Percentiles rank a stretch among this genome's conserved stretches.
phyloP scores from a whole-genome alignment of 2,113 vertebrate species.

The Strix uralensis region DNA sequence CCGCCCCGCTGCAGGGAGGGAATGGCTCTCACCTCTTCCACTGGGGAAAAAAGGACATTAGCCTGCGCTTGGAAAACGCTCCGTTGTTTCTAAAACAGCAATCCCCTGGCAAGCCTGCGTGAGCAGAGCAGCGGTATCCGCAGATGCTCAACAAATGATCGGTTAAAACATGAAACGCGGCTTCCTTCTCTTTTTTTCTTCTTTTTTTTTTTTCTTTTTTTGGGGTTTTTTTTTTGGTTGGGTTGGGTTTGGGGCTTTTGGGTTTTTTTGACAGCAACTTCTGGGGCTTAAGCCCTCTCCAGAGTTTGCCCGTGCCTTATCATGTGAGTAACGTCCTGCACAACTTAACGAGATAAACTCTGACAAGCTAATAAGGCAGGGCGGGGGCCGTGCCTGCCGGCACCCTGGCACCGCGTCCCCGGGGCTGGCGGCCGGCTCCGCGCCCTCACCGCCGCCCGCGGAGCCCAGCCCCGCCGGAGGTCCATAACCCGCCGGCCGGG shows the following conservation, averaged over 20 bases:
- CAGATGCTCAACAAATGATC: constrained; percentile 33
- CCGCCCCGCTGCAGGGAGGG: not conserved
- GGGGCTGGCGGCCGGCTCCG: not conserved
- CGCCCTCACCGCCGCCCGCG: not conserved
- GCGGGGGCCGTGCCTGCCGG: not conserved
- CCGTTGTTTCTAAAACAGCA: not conserved
- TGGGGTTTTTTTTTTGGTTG: not conserved
- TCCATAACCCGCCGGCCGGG: not conserved
- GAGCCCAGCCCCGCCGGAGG: not conserved
- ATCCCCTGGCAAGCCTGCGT: not conserved
- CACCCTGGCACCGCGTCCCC: not conserved
- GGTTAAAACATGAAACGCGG: not conserved
- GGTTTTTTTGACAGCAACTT: constrained; percentile 31
- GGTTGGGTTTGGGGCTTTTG: not conserved
- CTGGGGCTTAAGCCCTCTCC: constrained; percentile 73
- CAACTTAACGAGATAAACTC: constrained; percentile 50
- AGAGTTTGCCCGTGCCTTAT: constrained; percentile 70
- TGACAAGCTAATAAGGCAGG: not conserved
- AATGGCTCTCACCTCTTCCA: not conserved
- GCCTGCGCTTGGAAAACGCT: not conserved
- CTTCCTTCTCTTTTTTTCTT: not conserved
- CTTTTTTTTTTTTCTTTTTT: not conserved
- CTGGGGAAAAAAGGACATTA: not conserved
- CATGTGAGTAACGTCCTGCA: constrained; percentile 52
- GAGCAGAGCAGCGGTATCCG: not conserved